A percentile compares a stretch with the other conserved stretches of the same genome.
phyloP scores from a whole-genome alignment of 2,888 invertebrate genomes.

The Diarsia brunnea region DNA sequence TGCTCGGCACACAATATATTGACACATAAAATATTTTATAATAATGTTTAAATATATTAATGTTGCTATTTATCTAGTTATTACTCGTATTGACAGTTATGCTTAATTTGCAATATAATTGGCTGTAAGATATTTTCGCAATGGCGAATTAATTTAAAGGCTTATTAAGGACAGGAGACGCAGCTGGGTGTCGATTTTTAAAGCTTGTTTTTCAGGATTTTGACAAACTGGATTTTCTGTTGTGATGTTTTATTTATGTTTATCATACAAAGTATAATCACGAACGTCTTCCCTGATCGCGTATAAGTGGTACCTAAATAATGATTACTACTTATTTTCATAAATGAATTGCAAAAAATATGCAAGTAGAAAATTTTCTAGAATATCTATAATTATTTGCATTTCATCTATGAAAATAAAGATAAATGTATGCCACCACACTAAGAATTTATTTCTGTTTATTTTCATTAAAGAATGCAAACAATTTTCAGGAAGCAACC shows the following conservation, averaged over 20 bases:
- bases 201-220: neutral
- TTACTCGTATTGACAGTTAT: constrained; percentile 47
- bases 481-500: neutral
- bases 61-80: constrained; percentile 55
- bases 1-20: constrained; percentile 47
- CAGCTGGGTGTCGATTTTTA: constrained; percentile 10
- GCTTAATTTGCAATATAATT: constrained; percentile 37
- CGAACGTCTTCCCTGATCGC: neutral
- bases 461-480: neutral
- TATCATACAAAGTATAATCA: neutral
- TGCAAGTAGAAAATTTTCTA: neutral
- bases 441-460: neutral
- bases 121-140: constrained; percentile 27
- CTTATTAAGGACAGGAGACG: neutral
- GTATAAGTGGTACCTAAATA: neutral
- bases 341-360: neutral
- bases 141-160: neutral
- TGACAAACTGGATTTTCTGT: constrained; percentile 8
- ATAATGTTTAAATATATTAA: constrained; percentile 56
- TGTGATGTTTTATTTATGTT: constrained; percentile 21
- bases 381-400: too few species aligned
- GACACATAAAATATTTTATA: constrained; percentile 46
- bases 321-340: too few species aligned
- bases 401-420: too few species aligned
- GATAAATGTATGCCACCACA: too few species aligned